Evolutionary conservation across 2,113 vertebrate genomes (phyloP).

Genomic region (Petaurus breviceps): DNA sequence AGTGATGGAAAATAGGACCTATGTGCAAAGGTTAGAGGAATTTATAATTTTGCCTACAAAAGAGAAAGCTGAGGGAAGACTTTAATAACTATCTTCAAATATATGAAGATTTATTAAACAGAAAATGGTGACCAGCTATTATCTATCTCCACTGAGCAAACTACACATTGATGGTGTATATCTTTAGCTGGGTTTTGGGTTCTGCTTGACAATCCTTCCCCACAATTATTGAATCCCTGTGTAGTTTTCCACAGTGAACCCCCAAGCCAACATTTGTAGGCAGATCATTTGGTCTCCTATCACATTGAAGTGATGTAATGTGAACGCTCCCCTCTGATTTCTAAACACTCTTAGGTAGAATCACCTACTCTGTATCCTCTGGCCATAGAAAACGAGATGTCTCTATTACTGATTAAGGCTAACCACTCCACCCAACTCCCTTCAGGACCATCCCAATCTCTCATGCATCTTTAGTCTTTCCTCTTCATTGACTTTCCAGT

Average conservation of each 20-base stretch:
- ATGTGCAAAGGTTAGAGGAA: conserved; percentile 53
- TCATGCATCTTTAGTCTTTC: background rate
- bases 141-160: background rate
- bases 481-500: background rate
- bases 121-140: background rate
- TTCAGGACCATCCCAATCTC: background rate
- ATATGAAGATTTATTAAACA: conserved; percentile 9
- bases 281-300: background rate
- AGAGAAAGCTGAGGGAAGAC: conserved; percentile 46
- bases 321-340: background rate
- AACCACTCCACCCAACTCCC: background rate
- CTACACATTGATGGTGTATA: background rate
- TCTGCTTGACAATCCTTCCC: background rate
- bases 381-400: background rate
- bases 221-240: background rate
- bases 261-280: background rate
- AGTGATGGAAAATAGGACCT: conserved; percentile 69
- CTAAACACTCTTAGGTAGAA: background rate
- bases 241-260: background rate
- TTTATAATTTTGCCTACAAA: conserved; percentile 49
- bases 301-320: background rate
- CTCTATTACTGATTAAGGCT: background rate
- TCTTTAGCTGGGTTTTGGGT: background rate
- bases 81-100: conserved; percentile 44
- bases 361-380: background rate